Conservation (phyloP, 2,888 invertebrate species). For the Aporophyla nigra region DNA sequence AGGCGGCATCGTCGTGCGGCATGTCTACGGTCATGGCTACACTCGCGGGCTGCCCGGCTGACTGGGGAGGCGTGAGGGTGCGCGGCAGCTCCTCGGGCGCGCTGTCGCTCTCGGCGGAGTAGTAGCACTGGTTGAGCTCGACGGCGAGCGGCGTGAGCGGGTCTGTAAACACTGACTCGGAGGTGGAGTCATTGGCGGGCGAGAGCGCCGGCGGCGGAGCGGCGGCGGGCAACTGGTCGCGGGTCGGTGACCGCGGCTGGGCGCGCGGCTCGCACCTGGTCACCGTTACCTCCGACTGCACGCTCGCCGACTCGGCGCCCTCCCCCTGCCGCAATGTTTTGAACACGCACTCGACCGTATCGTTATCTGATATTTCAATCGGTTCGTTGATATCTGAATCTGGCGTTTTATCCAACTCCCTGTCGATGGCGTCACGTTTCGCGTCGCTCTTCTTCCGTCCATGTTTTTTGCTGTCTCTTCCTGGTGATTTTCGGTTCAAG, state of each 20-base stretch:
- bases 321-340: constrained; percentile 81
- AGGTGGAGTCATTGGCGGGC: constrained; percentile 92
- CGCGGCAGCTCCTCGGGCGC: constrained; percentile 83
- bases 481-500: constrained; percentile 85
- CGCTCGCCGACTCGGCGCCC: constrained; percentile 78
- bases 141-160: constrained; percentile 92
- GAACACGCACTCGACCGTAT: constrained; percentile 87
- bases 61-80: constrained; percentile 76
- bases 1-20: constrained; percentile 84
- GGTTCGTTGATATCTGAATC: constrained; percentile 88
- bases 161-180: constrained; percentile 95
- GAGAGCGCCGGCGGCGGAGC: constrained; percentile 76
- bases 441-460: constrained; percentile 83
- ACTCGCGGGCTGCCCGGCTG: constrained; percentile 65
- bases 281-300: constrained; percentile 87
- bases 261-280: constrained; percentile 82
- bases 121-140: constrained; percentile 92
- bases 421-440: constrained; percentile 82
- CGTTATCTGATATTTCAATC: constrained; percentile 87
- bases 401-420: constrained; percentile 87
- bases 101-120: constrained; percentile 91
- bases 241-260: constrained; percentile 87
- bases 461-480: constrained; percentile 85
- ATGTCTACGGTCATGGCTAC: constrained; percentile 74
- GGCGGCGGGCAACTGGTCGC: constrained; percentile 79